Base-by-base conservation (phyloP, 2,888 invertebrate genomes). In the Oligia fasciuncula region DNA sequence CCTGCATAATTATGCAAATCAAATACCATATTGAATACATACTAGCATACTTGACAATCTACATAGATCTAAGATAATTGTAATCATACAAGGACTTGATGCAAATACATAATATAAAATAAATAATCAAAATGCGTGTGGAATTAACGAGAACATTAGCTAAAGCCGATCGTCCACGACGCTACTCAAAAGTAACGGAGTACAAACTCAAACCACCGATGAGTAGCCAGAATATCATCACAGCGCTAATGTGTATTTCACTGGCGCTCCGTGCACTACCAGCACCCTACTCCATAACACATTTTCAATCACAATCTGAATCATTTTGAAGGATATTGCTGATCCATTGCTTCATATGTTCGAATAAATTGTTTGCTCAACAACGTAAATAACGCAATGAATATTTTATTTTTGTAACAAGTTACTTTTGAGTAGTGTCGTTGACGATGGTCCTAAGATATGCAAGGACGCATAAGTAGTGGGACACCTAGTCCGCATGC, bases 61-160 rank as follows among this genome's bases (percentile, higher is more conserved):
- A 46, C 35, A 43, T 46, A 6, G 43, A 77, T 73, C 62, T 73
- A 65, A 51, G 63, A 66, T 66, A 67, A 76, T 77, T 74, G 57
- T 84, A 72, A 83, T 77, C 49, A 79, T 72, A 80, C 67, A 76
- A 85, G 79, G 60, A 80, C 73, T 63, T 71, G 23, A 85, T 75
- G 80, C 69, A 68, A 83, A 86, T 81, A 80, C 43, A 73, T 77
- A 66, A 73, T 76, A 66, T 46, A 72, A 71, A 35, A 29, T 68
- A 65, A 46, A 57, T 66, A 65, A 74, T 75, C 78, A 69, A 73
- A 80, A 88, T 85, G 81, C 81, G 83, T 63, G 40, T 77, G 46
- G 83, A 90, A 85, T 90, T 79, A 79, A 80, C 69, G 72, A 85
- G 82, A 70, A 76, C 73, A 80, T 79, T 46, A 79, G 49, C 54